Evolutionary conservation across 2,113 vertebrate genomes (phyloP), one percentile per base, ranked within the genome.

Genomic region (Tragelaphus buxtoni): DNA sequence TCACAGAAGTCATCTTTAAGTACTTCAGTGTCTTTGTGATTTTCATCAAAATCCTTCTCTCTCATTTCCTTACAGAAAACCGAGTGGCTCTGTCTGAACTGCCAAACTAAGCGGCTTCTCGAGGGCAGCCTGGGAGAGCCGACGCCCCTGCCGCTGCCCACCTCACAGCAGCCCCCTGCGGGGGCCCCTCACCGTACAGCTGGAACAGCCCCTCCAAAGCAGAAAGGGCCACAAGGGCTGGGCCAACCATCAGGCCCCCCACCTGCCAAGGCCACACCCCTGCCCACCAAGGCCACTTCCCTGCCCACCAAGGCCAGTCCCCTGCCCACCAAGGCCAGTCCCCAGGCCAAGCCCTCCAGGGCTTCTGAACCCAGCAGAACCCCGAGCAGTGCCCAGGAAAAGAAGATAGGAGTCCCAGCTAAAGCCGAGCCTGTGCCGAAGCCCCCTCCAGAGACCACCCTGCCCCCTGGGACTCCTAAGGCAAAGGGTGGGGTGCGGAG

Each of bases 21-120:
- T 35, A 18, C 81, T 90, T 30, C 26, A 35, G 16, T 51, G 16
- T 63, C 79, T 83, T 61, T 56, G 35, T 96, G 81, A 83, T 93
- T 95, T 76, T 90, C 65, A 86, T 51, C n/a, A 32, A 17, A 35
- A 42, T n/a, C 61, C 42, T 42, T 18, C 35, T 97, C 45, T 98
- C 32, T 98, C 92, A 8, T 85, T 98, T 90, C 99, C 95, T 99
- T 99, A 96, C 98, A 99, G 99, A 99, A 99, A 98, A 99, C 99
- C 45, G 99, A 99, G 99, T 99, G 99, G 99, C 99, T 99, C 61
- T 99, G 99, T 98, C 99, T 99, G 99, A 99, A 99, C 98, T 99
- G 99, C 99, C 99, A 99, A 99, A 99, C 99, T 17, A 99, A 99
- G 98, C 98, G 99, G 97, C 99, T 99, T 89, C 98, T 99, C 11